Evolutionary conservation across 2,113 vertebrate species (phyloP).

Genomic region (Semnornis frantzii): DNA sequence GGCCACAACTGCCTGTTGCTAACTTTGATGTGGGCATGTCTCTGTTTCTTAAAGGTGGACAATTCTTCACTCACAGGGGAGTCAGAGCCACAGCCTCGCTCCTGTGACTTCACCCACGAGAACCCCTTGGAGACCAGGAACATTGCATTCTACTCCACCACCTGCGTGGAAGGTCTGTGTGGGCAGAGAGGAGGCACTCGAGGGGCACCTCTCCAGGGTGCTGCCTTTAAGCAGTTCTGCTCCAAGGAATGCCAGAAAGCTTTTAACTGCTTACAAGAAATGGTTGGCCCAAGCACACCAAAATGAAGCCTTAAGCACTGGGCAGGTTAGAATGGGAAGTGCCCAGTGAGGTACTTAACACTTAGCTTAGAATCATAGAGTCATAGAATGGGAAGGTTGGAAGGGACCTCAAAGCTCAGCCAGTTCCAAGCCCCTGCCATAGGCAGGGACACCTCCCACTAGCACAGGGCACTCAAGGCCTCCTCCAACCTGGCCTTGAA

Average conservation of each 20-base stretch:
- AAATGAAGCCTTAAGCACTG: neutral
- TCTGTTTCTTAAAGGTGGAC: slow-evolving; percentile 75
- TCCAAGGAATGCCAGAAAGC: neutral
- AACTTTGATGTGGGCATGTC: neutral
- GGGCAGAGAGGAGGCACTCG: neutral
- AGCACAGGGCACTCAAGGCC: no score
- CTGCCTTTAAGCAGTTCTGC: neutral
- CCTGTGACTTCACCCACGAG: slow-evolving; percentile 77
- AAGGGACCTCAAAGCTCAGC: no score
- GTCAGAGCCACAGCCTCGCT: slow-evolving; percentile 81
- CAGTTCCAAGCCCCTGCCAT: no score
- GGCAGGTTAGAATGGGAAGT: neutral
- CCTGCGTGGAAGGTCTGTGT: slow-evolving; percentile 80
- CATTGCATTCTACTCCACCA: slow-evolving; percentile 83
- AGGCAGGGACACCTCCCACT: no score
- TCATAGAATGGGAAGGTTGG: no score
- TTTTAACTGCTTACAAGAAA: neutral
- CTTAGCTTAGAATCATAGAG: no score
- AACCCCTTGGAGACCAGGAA: slow-evolving; percentile 83
- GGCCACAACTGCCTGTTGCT: neutral
- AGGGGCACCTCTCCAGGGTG: neutral
- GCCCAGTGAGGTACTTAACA: neutral
- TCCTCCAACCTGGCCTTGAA: no score
- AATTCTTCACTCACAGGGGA: slow-evolving; percentile 85
- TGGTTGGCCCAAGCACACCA: neutral